Percentiles rank a stretch among this genome's conserved stretches.
phyloP scores from a whole-genome alignment of 2,797 vertebrate species.

The Rhinophrynus dorsalis region DNA sequence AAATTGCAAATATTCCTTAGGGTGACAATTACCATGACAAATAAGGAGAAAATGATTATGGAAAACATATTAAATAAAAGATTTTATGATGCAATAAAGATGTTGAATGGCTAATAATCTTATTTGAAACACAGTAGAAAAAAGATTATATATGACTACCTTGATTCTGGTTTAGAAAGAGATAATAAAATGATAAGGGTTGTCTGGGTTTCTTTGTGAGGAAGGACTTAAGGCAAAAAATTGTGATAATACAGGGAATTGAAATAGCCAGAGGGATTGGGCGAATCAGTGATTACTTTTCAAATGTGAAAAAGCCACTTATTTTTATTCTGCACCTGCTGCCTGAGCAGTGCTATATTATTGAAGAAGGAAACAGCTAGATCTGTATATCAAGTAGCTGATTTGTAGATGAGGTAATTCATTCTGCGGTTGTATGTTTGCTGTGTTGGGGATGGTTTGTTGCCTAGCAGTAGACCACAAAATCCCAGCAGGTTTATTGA shows the following conservation, averaged over 20 bases:
- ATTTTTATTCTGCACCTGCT: conserved; percentile 70
- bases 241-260: conserved; percentile 57
- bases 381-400: conserved; percentile 80
- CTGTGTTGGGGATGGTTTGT: conserved; percentile 65
- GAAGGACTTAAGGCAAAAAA: conserved; percentile 39
- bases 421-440: conserved; percentile 65
- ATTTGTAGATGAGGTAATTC: conserved; percentile 74
- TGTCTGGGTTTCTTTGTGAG: conserved; percentile 52
- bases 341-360: conserved; percentile 55
- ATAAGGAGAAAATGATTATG: conserved; percentile 8
- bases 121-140: conserved; percentile 21
- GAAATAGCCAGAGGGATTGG: conserved; percentile 54
- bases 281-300: conserved; percentile 55
- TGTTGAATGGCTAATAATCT: conserved; percentile 22
- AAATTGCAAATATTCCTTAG: conserved; percentile 1
- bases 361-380: conserved; percentile 60
- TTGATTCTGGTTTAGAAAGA: conserved; percentile 12
- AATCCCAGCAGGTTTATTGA: conserved; percentile 79
- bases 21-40: conserved; percentile 8
- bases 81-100: conserved; percentile 20
- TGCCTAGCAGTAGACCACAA: conserved; percentile 73
- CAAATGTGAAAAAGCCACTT: conserved; percentile 56
- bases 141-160: conserved; percentile 13
- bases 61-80: conserved; percentile 8
- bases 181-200: conserved; percentile 34